Base-by-base conservation (phyloP, 2,113 vertebrate genomes). In the Peromyscus polionotus region DNA sequence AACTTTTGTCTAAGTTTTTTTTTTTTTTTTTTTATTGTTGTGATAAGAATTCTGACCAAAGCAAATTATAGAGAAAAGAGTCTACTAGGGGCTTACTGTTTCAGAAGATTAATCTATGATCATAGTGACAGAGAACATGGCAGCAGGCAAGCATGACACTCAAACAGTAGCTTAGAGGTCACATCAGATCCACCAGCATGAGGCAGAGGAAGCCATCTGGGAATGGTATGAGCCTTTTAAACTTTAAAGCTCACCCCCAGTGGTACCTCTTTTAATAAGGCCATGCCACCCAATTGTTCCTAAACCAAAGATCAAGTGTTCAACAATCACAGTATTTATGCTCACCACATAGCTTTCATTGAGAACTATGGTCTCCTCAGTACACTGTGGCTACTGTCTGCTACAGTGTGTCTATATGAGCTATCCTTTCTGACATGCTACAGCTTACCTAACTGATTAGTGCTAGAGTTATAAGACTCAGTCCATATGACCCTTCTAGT, bases 391-490 rank as follows among this genome's bases (percentile, higher is more conserved):
- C 3, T 0, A 9, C 1, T 72, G 54, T 39, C 39, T 33, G 11
- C 19, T 76, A 28, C 16, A 80, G 0, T 33, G 45, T 12, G 22
- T 11, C 7, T 12, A 8, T 9, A 7, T 1, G n/a, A 10, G 20
- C 11, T 90, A 2, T 57, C 20, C 7, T 10, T 33, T 65, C 24
- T 36, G 48, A 16, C 1, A 22, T 14, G 42, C 1, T 24, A 39
- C 3, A 33, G 26, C 12, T 42, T 51, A 3, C 39, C 22, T 14
- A 79, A 19, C 45, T 85, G 22, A 4, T 26, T 93, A 61, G 8
- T n/a, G 17, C 22, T 61, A 59, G 8, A 73, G 57, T 57, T 85
- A 14, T 24, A 36, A 73, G 45, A 39, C 6, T 51, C 36, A 13
- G 20, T 12, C 7, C 45, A 68, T 1, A 51, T 13, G 75, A 19